phyloP scores from a whole-genome alignment of 2,113 vertebrate species.

The Apistogramma diplotaenia region DNA sequence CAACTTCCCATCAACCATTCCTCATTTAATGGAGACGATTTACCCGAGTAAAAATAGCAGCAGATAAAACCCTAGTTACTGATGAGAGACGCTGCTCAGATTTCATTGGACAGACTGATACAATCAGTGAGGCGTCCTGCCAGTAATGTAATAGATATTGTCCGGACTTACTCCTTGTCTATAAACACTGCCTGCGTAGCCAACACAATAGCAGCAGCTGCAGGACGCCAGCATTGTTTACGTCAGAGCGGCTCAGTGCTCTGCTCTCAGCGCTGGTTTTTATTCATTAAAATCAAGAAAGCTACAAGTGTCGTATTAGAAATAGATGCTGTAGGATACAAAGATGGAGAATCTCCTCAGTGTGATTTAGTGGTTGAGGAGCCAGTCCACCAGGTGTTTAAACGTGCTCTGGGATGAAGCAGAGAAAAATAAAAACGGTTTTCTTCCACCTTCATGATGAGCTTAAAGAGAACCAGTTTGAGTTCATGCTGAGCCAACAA shows the following conservation, averaged over 20 bases:
- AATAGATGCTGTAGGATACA: background rate
- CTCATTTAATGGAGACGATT: background rate
- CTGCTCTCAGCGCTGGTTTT: background rate
- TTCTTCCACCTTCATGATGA: background rate
- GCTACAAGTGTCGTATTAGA: background rate
- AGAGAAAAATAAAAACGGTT: background rate
- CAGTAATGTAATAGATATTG: background rate
- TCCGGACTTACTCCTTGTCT: background rate
- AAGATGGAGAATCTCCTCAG: no score
- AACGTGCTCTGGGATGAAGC: background rate
- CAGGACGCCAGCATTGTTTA: background rate
- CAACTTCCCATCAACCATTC: constrained; percentile 1
- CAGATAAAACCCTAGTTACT: constrained; percentile 4
- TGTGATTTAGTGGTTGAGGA: background rate
- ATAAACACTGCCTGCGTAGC: background rate
- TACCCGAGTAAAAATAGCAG: constrained; percentile 9
- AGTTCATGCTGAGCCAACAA: background rate
- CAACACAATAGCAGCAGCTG: background rate
- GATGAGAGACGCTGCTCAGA: background rate
- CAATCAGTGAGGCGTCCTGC: background rate
- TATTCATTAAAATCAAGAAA: background rate
- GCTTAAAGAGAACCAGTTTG: background rate
- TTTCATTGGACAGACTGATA: background rate
- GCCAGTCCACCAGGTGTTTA: background rate
- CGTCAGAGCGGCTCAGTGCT: background rate